Base-by-base conservation (phyloP, 2,797 vertebrate genomes). In the Macroramphosus scolopax region DNA sequence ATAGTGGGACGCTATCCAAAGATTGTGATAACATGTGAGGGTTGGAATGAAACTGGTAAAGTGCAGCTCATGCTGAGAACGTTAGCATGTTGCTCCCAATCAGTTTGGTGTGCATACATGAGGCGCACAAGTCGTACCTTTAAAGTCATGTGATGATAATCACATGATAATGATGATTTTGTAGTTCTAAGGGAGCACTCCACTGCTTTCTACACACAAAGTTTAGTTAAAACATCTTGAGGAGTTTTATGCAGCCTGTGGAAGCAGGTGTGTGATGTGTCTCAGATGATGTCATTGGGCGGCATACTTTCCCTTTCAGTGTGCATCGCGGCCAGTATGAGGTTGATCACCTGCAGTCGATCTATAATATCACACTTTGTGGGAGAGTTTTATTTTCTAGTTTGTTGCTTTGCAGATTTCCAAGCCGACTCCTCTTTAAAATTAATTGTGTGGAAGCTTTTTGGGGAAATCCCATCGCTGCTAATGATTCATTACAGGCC, bases 321-420 rank as follows among this genome's bases (percentile, higher is more conserved):
- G 17, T 35, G 33, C n/a, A 30, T 51, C 6, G 30, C 51, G 25
- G 36, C 9, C 17, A 18, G 18, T 32, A 22, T 8, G 14, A 18
- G 8, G 17, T 18, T n/a, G 5, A 45, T 43, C 0, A 0, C n/a
- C n/a, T 38, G 3, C 43, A 28, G 7, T 22, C 26, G 14, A 31
- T 28, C 13, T 16, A 26, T 39, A 50, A 37, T 12, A 16, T 37
- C 4, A 32, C 37, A 9, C n/a, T n/a, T n/a, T 32, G 14, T 54
- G 24, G 14, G 25, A 24, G n/a, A 28, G 4, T 31, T 54, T 51
- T 16, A 2, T 6, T n/a, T 25, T 25, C 28, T 35, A 13, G 12
- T 55, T 59, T 44, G 33, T 45, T 52, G 36, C 26, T 13, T n/a
- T 30, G 39, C 34, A 38, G 57, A 35, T 54, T 36, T 47, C 36